A percentile compares a stretch with the other conserved stretches of the same genome.
These are phyloP conservation scores for Ambastaia sidthimunki DNA, from an alignment of 2,797 vertebrate species.

Conservation along the genomic window DNA sequence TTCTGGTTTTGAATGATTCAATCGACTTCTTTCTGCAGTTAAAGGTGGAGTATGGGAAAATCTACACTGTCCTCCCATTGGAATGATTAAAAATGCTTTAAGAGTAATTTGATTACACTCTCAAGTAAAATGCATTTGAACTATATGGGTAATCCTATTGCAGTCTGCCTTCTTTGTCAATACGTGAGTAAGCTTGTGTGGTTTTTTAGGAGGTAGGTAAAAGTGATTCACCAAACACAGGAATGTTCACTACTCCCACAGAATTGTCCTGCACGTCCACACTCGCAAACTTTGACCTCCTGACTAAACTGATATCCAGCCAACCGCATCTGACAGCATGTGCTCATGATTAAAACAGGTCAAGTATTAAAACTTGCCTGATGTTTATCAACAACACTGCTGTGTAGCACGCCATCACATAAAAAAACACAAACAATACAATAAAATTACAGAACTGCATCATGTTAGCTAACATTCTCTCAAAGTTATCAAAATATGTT, in stretches of 20 bases:
- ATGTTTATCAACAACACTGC: too few species aligned
- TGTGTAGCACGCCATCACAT: too few species aligned
- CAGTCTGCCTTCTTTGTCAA: neutral
- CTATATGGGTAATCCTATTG: neutral
- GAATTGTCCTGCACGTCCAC: neutral
- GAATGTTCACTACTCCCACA: neutral
- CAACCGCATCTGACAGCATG: too few species aligned
- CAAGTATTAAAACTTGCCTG: neutral
- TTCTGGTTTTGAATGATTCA: neutral
- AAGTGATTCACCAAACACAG: conserved; percentile 6
- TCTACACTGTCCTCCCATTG: neutral
- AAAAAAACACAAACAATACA: too few species aligned
- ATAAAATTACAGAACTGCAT: too few species aligned
- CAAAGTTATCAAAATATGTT: too few species aligned
- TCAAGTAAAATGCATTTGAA: conserved; percentile 8
- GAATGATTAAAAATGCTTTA: conserved; percentile 2
- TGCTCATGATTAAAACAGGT: neutral
- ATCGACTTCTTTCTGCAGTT: conserved; percentile 4
- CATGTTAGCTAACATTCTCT: too few species aligned
- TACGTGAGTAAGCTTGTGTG: neutral
- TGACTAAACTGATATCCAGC: neutral
- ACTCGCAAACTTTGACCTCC: conserved; percentile 5
- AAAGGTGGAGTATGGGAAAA: conserved; percentile 1
- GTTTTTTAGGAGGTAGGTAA: neutral
- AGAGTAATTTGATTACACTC: conserved; percentile 8